Evolutionary conservation across 2,113 vertebrate species (phyloP).

Genomic region (Odocoileus virginianus): DNA sequence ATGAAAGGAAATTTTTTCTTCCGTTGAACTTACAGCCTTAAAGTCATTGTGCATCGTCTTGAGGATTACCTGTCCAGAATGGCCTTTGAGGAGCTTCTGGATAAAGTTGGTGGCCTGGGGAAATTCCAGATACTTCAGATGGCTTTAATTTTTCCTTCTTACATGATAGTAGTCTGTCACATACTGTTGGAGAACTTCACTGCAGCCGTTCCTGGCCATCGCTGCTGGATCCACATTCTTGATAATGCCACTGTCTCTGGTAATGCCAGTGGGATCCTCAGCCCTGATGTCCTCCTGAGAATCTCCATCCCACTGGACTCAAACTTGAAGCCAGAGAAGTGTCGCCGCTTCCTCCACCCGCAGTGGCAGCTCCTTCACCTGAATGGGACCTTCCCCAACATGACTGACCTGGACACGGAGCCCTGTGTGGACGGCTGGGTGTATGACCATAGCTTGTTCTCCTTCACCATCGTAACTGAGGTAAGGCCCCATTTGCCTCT

Average conservation of each 20-base stretch:
- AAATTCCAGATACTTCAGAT: neutral
- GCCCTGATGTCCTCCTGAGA: neutral
- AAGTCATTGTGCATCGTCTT: neutral
- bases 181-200: slow-evolving; percentile 47
- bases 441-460: neutral
- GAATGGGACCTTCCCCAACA: neutral
- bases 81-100: slow-evolving; percentile 39
- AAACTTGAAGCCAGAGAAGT: neutral
- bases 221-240: neutral
- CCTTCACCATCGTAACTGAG: slow-evolving; percentile 52
- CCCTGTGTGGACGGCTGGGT: neutral
- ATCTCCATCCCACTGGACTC: neutral
- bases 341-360: neutral
- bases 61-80: neutral
- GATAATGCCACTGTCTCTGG: neutral
- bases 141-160: accelerated
- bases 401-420: neutral
- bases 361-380: neutral
- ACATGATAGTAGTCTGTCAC: neutral
- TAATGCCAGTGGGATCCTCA: neutral
- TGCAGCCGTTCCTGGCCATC: neutral
- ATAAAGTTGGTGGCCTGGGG: neutral
- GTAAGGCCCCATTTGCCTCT: neutral
- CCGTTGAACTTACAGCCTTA: neutral
- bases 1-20: neutral